Conservation (phyloP, 2,797 vertebrate genomes). For the Setipinna tenuifilis region DNA sequence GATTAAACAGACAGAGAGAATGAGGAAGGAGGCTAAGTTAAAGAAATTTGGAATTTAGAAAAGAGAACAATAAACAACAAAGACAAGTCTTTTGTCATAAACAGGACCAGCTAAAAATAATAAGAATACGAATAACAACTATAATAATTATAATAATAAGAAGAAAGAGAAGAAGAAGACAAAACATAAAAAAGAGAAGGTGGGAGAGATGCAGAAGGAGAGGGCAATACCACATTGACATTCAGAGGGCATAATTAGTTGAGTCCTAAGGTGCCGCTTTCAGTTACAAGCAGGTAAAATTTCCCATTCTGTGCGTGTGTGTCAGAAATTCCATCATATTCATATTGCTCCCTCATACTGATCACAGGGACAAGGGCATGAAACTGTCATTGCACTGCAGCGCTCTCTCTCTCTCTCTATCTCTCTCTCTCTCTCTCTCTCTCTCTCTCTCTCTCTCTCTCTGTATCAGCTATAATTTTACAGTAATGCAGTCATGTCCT, state of each 20-base stretch:
- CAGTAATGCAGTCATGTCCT: background rate
- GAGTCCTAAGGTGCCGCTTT: background rate
- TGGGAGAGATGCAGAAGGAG: background rate
- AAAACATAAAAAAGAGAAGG: background rate
- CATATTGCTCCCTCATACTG: background rate
- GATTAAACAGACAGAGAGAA: background rate
- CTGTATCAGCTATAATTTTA: no score
- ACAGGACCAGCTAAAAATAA: background rate
- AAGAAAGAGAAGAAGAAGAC: background rate
- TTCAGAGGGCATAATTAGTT: conserved; percentile 8
- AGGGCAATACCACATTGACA: background rate
- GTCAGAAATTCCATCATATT: background rate
- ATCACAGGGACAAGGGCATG: background rate
- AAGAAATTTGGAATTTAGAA: background rate
- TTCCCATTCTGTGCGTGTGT: background rate
- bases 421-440: no score
- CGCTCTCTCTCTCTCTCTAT: no score
- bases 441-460: no score
- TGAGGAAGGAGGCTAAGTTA: background rate
- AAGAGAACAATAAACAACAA: background rate
- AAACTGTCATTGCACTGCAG: background rate
- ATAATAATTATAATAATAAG: no score
- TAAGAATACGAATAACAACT: no score
- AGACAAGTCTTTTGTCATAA: background rate
- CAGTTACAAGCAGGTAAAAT: background rate